Base-by-base conservation (phyloP, 2,888 invertebrate genomes). In the Drosophila kanekoi region DNA sequence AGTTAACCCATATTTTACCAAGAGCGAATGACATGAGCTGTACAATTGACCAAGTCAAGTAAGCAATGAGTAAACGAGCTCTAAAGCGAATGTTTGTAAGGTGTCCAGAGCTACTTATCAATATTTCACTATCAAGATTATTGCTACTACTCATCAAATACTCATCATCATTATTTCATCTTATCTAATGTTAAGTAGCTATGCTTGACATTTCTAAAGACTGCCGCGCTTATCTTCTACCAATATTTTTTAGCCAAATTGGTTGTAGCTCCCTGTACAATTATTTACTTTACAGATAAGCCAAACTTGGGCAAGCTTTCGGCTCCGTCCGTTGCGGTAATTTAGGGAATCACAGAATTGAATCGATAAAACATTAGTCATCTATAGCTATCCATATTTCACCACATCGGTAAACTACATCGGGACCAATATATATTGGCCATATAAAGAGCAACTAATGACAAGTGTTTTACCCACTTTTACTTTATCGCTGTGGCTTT, bases 361-460 rank as follows among this genome's bases (percentile, higher is more conserved):
- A 8, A 2, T 2, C 14, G 8, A 20, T 5, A 28, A 28, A 28
- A 28, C n/a, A 57, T 85, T 72, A 75, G 76, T 82, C 80, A 85
- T n/a, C 37, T n/a, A 1, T 6, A 14, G 8, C 37, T 51, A 37
- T 47, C 18, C 23, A 2, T 8, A 82, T 85, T 82, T 63, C 83
- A 69, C 69, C 68, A 83, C 13, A 33, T 23, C 41, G 0, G 4
- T 23, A 53, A 71, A 74, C 8, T 8, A 0, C 8, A 28, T 65
- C 45, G 14, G 44, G n/a, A 2, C n/a, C 33, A 8, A 57, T 54
- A 37, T 28, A 23, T 41, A 52, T 45, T 37, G 28, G 35, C 16
- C 35, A 28, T 37, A 72, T 53, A 53, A 52, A 49, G 43, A 49
- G 47, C 51, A 32, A 8, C 3, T 53, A 45, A 61, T 11, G 23